phyloP scores from a whole-genome alignment of 2,113 vertebrate species.

The Panurus biarmicus region DNA sequence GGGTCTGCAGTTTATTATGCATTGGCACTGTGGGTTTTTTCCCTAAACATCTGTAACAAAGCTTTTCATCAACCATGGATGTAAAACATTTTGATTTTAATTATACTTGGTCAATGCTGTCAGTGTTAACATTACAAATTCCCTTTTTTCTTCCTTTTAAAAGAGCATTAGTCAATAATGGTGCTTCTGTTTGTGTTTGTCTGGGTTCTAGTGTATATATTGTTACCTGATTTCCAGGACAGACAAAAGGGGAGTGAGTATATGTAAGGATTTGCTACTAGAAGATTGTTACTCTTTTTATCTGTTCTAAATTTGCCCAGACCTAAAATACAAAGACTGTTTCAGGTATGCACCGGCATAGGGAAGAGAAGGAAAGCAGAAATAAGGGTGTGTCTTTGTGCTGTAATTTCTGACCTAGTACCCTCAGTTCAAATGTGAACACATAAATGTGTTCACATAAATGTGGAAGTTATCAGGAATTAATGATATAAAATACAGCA shows the following conservation, averaged over 20 bases:
- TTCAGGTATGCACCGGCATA: background rate
- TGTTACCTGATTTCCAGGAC: background rate
- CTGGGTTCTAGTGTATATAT: background rate
- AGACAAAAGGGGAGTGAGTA: background rate
- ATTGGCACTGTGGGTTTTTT: background rate
- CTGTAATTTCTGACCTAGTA: background rate
- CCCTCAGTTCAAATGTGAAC: background rate
- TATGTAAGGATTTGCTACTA: background rate
- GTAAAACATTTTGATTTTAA: background rate
- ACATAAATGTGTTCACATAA: background rate
- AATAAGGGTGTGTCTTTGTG: background rate
- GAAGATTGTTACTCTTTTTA: background rate
- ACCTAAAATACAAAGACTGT: background rate
- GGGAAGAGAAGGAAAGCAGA: background rate
- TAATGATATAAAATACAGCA: background rate
- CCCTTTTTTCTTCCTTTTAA: background rate
- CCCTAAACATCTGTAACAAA: background rate
- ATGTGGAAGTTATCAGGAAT: background rate
- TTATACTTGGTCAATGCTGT: background rate
- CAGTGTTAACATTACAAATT: background rate
- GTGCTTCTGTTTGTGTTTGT: background rate
- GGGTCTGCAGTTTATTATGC: background rate
- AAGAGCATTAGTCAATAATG: background rate
- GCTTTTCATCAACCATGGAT: background rate
- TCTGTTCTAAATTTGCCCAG: background rate